A percentile compares a stretch with the other conserved stretches of the same genome.
phyloP scores from a whole-genome alignment of 2,888 invertebrate genomes.

The Mimas tiliae region DNA sequence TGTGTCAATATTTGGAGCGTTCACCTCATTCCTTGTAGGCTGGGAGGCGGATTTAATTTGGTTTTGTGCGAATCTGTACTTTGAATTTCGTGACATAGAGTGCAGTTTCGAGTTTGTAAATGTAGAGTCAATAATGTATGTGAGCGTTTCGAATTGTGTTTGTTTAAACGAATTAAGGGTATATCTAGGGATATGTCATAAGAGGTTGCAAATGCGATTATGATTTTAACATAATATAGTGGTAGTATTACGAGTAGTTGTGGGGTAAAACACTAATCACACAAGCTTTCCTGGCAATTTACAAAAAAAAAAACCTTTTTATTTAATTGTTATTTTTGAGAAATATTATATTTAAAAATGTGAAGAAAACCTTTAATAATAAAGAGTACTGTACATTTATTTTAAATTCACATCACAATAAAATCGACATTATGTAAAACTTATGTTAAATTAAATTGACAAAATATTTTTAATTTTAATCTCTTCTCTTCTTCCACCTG shows the following conservation, averaged over 20 bases:
- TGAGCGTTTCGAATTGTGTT: conserved; percentile 54
- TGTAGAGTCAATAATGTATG: conserved; percentile 36
- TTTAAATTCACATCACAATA: too few relatives aligned
- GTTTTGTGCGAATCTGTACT: conserved; percentile 28
- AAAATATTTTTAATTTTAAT: too few relatives aligned
- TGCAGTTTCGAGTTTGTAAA: conserved; percentile 13
- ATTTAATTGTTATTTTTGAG: too few relatives aligned
- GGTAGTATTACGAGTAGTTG: neutral
- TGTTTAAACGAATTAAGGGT: conserved; percentile 52
- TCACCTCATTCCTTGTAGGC: conserved; percentile 64
- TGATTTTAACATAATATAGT: neutral
- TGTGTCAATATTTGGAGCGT: conserved; percentile 72
- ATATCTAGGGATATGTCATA: conserved; percentile 47
- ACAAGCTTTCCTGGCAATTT: too few relatives aligned
- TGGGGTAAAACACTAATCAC: too few relatives aligned
- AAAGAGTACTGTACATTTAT: too few relatives aligned
- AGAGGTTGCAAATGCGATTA: conserved; percentile 16
- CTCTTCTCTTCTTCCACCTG: too few relatives aligned
- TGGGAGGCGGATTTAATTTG: conserved; percentile 26
- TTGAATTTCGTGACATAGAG: conserved; percentile 28
- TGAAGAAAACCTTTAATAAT: too few relatives aligned
- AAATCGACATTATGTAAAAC: too few relatives aligned
- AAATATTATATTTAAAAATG: too few relatives aligned
- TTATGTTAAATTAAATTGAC: too few relatives aligned
- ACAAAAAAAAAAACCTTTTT: too few relatives aligned